These are phyloP conservation scores for Cantharis lateralis DNA, from an alignment of 2,888 invertebrate genomes.

Conservation along the genomic window DNA sequence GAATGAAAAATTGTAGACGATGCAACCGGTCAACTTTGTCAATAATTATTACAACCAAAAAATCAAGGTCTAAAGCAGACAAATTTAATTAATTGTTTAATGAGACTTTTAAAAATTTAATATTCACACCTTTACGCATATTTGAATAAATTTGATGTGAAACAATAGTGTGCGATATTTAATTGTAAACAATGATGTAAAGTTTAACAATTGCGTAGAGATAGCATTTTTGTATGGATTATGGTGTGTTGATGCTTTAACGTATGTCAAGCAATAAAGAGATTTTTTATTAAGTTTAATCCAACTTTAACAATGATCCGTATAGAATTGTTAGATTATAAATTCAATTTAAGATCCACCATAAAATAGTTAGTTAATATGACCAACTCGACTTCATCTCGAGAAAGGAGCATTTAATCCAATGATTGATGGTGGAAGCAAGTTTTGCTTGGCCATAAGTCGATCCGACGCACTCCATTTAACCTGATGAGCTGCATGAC, in stretches of 20 bases:
- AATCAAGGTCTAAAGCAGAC: not conserved
- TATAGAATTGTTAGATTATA: conserved; percentile 32
- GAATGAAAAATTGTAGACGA: not conserved
- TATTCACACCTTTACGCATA: not conserved
- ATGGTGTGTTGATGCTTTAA: not conserved
- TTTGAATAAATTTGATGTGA: not conserved
- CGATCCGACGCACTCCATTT: conserved; percentile 56
- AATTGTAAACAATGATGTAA: not conserved
- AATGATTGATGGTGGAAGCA: conserved; percentile 50
- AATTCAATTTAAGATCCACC: conserved; percentile 43
- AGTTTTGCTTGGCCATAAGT: conserved; percentile 51
- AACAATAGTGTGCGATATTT: not conserved
- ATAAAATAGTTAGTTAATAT: conserved; percentile 51
- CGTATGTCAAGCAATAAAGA: not conserved
- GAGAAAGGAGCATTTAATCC: conserved; percentile 51
- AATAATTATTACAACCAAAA: no score
- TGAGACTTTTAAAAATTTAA: not conserved
- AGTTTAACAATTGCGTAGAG: not conserved
- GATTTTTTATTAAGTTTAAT: conserved; percentile 19
- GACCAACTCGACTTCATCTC: conserved; percentile 46
- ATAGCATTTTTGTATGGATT: not conserved
- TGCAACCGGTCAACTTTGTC: not conserved
- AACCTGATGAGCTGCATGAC: conserved; percentile 55
- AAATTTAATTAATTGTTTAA: not conserved
- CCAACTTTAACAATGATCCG: conserved; percentile 17